A percentile compares a stretch with the other conserved stretches of the same genome.
These are phyloP conservation scores for Hormiphora californensis DNA, from an alignment of 37 sponge, comb jelly and placozoan genomes.

Conservation along the genomic window DNA sequence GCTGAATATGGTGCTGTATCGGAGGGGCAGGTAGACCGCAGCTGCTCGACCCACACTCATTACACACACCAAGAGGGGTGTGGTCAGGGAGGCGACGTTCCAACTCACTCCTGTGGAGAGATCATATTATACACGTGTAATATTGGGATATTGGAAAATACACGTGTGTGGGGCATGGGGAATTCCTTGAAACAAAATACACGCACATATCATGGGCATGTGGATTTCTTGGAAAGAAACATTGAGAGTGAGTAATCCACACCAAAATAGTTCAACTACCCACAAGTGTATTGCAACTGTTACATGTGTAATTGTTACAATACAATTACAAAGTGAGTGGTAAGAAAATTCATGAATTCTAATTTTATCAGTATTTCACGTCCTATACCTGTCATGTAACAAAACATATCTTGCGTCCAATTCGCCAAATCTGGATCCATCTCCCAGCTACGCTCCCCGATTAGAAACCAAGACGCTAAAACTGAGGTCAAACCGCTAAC, in stretches of 20 bases:
- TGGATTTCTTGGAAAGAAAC: too few relatives aligned
- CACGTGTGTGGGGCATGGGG: neutral
- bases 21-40: constrained; percentile 7
- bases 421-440: too few relatives aligned
- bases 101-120: neutral
- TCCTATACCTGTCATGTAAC: constrained; percentile 17
- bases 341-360: too few relatives aligned
- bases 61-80: constrained; percentile 17
- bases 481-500: neutral
- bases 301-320: too few relatives aligned
- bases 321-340: too few relatives aligned
- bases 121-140: neutral
- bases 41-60: neutral
- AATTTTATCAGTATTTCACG: too few relatives aligned
- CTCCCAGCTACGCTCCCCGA: neutral
- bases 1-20: neutral
- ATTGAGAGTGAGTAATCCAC: too few relatives aligned
- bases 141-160: neutral
- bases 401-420: too few relatives aligned
- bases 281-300: too few relatives aligned
- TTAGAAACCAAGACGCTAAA: neutral
- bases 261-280: too few relatives aligned
- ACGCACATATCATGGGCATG: too few relatives aligned
- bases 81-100: constrained; percentile 1
- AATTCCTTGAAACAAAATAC: too few relatives aligned